A percentile compares a stretch with the other conserved stretches of the same genome.
phyloP scores from a whole-genome alignment of 1,140 invertebrate species.

The Drosophila tsacasi region DNA sequence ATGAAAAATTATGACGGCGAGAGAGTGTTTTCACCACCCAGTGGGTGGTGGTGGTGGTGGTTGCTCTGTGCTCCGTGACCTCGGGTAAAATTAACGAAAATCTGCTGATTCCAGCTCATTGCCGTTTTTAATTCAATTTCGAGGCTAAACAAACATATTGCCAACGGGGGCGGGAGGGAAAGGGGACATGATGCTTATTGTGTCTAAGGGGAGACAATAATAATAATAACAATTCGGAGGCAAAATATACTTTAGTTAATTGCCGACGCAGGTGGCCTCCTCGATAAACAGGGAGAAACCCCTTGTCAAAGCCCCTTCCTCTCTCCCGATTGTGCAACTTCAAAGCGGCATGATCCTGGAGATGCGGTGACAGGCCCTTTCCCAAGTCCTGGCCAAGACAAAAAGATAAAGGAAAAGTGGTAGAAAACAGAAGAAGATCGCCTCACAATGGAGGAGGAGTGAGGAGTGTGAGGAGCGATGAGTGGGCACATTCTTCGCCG shows the following conservation, averaged over 20 bases:
- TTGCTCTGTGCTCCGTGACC: constrained; percentile 16
- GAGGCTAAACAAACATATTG: constrained; percentile 72
- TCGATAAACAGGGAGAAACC: constrained; percentile 8
- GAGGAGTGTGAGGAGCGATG: constrained; percentile 65
- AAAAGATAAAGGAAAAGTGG: constrained; percentile 18
- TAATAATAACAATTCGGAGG: constrained; percentile 54
- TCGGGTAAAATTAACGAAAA: constrained; percentile 79
- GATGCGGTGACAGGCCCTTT: constrained; percentile 36
- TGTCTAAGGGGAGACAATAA: constrained; percentile 39
- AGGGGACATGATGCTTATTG: constrained; percentile 51
- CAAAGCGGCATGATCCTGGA: constrained; percentile 63
- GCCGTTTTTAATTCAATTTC: constrained; percentile 84
- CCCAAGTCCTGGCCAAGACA: constrained; percentile 38
- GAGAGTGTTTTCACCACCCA: constrained; percentile 35
- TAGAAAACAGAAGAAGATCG: constrained; percentile 29
- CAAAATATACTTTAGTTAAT: constrained; percentile 65
- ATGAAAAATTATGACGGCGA: constrained; percentile 78
- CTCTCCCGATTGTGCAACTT: constrained; percentile 76
- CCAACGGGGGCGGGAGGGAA: not conserved
- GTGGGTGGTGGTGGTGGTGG: constrained; percentile 21
- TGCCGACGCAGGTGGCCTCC: constrained; percentile 73
- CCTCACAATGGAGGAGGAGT: constrained; percentile 12
- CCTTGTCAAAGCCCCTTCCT: constrained; percentile 40
- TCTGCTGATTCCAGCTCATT: constrained; percentile 85
- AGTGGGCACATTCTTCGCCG: constrained; percentile 70